Base-by-base conservation (phyloP, 2,888 invertebrate genomes). In the Drepanosiphum platanoidis region DNA sequence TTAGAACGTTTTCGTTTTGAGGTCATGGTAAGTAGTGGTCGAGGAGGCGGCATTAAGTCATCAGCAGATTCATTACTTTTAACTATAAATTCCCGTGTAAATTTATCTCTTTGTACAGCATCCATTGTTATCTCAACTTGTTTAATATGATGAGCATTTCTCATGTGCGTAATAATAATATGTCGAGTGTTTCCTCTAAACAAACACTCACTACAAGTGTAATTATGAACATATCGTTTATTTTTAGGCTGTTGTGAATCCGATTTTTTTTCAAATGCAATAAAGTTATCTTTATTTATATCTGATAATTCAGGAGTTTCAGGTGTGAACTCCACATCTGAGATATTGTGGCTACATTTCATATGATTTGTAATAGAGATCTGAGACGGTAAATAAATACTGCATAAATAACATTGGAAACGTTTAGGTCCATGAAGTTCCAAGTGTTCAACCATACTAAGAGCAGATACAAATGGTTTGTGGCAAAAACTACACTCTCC, bases 351-450 rank as follows among this genome's bases (percentile, higher is more conserved):
- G 15, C 1, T 27, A 1, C 3, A 18, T 58, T 30, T 86, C 61
- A 86, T 71, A 78, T 87, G 87, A 18, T 78, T 71, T 39, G 42
- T 15, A 34, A 80, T 77, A 77, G 80, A 61, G 1, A 39, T 68
- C 0, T 8, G 1, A 13, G 72, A 75, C 30, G 84, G 39, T 30
- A 74, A 11, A n/a, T 71, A 68, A 0, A 34, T 15, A 27, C 68
- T 58, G 36, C 87, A 87, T 13, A 86, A 46, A 15, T 18, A 75
- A 36, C 87, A 87, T 15, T 34, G 71, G 22, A 81, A 87, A 52
- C 87, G 77, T 13, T 82, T 61, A 15, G 83, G 66, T 30, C 87
- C 86, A 71, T 87, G 87, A 34, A 80, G 34, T 18, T 27, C 61
- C 9, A 86, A 5, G 36, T 87, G 87, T 34, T 77, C 78, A 22